phyloP scores from a whole-genome alignment of 2,888 invertebrate species.

The Nomada goodeniana region DNA sequence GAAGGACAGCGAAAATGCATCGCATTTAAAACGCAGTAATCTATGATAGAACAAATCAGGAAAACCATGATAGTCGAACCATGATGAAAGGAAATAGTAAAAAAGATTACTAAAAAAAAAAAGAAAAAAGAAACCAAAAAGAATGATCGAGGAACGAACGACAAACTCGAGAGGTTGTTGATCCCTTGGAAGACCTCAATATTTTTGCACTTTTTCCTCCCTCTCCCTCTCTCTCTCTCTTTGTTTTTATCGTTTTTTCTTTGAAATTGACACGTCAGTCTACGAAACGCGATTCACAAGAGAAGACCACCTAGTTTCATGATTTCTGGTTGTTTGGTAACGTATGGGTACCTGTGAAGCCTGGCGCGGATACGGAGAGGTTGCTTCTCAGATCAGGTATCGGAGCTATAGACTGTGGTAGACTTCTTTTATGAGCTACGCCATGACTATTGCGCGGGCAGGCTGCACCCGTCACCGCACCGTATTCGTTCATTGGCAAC shows the following conservation, averaged over 20 bases:
- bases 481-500: constrained; percentile 79
- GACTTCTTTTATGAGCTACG: constrained; percentile 93
- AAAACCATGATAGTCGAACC: background rate
- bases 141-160: constrained; percentile 41
- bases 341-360: constrained; percentile 85
- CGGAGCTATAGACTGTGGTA: constrained; percentile 93
- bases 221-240: background rate
- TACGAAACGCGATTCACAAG: constrained; percentile 72
- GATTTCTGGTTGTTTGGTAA: constrained; percentile 81
- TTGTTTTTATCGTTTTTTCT: background rate
- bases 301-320: constrained; percentile 74
- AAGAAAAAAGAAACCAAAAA: constrained; percentile 13
- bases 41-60: constrained; percentile 15
- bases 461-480: constrained; percentile 85
- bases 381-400: constrained; percentile 95
- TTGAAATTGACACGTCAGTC: constrained; percentile 50
- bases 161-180: constrained; percentile 48
- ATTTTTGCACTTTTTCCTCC: constrained; percentile 6
- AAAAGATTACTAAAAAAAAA: background rate
- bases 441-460: constrained; percentile 93
- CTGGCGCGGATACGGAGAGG: constrained; percentile 84
- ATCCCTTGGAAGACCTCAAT: constrained; percentile 47
- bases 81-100: background rate
- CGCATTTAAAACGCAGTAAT: constrained; percentile 60
- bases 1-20: constrained; percentile 36